Percentiles rank a stretch among this genome's conserved stretches.
Evolutionary conservation across 2,888 invertebrate species (phyloP).

Genomic region (Mylabris sibirica): DNA sequence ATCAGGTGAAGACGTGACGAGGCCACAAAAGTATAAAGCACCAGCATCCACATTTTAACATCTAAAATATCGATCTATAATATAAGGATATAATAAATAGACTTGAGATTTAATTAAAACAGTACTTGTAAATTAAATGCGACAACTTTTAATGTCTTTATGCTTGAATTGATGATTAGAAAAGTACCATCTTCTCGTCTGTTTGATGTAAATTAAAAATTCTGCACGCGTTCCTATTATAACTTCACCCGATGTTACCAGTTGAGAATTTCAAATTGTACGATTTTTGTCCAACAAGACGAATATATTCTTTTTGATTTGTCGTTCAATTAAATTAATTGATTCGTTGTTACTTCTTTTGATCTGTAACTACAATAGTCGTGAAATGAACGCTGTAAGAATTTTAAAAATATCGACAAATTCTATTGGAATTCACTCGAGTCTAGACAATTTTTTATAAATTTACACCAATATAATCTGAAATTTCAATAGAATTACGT

Average conservation of each 20-base stretch:
- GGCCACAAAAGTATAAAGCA: neutral
- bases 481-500: neutral
- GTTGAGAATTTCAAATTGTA: neutral
- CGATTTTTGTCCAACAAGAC: neutral
- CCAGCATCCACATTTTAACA: neutral
- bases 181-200: neutral
- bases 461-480: neutral
- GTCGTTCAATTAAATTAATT: neutral
- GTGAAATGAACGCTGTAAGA: neutral
- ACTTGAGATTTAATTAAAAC: neutral
- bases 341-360: neutral
- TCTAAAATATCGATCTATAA: neutral
- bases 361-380: neutral
- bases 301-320: neutral
- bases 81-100: neutral
- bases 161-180: neutral
- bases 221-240: neutral
- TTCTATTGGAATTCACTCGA: no score
- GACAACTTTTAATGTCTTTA: neutral
- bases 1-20: conserved; percentile 7
- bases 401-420: neutral
- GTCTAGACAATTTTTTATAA: no score
- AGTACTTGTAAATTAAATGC: neutral
- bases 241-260: neutral
- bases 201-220: neutral